These are phyloP conservation scores for Empis stercorea DNA, from an alignment of 2,888 invertebrate species.

Conservation along the genomic window DNA sequence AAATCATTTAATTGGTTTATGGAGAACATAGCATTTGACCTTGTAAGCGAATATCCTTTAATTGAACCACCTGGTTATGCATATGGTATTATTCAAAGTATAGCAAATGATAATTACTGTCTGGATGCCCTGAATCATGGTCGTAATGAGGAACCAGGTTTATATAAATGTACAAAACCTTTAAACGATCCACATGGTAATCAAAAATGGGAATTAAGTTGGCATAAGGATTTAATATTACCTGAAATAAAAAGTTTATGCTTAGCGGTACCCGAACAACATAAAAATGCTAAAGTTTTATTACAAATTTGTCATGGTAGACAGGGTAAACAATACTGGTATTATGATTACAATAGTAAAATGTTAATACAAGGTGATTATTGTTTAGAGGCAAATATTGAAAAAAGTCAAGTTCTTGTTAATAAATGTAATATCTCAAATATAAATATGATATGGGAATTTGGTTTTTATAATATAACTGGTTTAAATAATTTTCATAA, in stretches of 20 bases:
- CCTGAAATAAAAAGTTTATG: slow-evolving; percentile 55
- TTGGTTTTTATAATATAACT: slow-evolving; percentile 26
- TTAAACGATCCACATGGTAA: slow-evolving; percentile 23
- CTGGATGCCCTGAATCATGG: slow-evolving; percentile 49
- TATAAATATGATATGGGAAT: slow-evolving; percentile 29
- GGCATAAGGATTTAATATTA: slow-evolving; percentile 23
- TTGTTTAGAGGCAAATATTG: slow-evolving; percentile 65
- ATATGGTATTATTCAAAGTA: slow-evolving; percentile 57
- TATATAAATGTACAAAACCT: slow-evolving; percentile 25
- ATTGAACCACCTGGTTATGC: slow-evolving; percentile 77
- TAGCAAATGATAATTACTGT: slow-evolving; percentile 50
- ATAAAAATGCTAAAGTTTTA: slow-evolving; percentile 56
- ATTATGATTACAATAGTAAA: slow-evolving; percentile 50
- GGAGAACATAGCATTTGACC: slow-evolving; percentile 83
- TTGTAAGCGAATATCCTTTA: slow-evolving; percentile 76
- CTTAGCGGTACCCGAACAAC: slow-evolving; percentile 67
- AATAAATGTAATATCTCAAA: slow-evolving; percentile 43
- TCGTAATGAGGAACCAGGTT: slow-evolving; percentile 23
- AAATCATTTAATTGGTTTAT: slow-evolving; percentile 96
- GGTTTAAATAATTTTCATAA: slow-evolving; percentile 19
- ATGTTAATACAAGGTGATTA: slow-evolving; percentile 37
- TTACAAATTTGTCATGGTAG: slow-evolving; percentile 81
- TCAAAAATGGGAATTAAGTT: slow-evolving; percentile 25
- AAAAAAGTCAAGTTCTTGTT: slow-evolving; percentile 53
- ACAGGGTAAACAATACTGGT: slow-evolving; percentile 88